A percentile compares a stretch with the other conserved stretches of the same genome.
Conservation (phyloP, 2,888 invertebrate genomes). For the Macrosiphum euphorbiae region DNA sequence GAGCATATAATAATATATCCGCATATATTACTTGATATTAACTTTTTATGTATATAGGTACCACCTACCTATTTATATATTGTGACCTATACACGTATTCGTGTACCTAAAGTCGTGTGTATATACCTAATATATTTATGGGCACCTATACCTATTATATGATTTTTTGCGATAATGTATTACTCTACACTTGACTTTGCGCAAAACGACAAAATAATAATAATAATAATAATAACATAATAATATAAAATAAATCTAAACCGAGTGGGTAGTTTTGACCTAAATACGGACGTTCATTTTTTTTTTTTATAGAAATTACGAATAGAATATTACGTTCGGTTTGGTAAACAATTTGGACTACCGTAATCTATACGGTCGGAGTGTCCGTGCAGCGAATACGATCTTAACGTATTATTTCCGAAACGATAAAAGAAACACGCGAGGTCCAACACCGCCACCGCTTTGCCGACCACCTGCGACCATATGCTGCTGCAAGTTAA, state of each 20-base stretch:
- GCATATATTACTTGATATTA: not conserved
- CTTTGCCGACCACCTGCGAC: not conserved
- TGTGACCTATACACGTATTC: not conserved
- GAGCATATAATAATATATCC: not conserved
- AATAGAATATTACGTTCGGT: not conserved
- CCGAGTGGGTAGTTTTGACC: not conserved
- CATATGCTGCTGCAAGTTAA: not conserved
- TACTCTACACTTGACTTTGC: not conserved
- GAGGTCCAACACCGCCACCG: not conserved
- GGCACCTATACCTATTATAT: not conserved
- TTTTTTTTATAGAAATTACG: not conserved
- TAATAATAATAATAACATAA: not conserved
- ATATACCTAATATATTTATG: not conserved
- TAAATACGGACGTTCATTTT: not conserved
- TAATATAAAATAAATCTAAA: not conserved
- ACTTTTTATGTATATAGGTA: not conserved
- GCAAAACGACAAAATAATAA: not conserved
- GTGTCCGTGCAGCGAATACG: not conserved
- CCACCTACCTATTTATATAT: not conserved
- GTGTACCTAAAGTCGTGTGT: not conserved
- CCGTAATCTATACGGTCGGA: not conserved
- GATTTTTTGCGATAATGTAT: not conserved
- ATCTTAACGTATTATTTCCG: not conserved
- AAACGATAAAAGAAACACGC: not conserved
- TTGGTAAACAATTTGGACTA: conserved; percentile 2